phyloP scores from a whole-genome alignment of 2,797 vertebrate species.

The Labroides dimidiatus region DNA sequence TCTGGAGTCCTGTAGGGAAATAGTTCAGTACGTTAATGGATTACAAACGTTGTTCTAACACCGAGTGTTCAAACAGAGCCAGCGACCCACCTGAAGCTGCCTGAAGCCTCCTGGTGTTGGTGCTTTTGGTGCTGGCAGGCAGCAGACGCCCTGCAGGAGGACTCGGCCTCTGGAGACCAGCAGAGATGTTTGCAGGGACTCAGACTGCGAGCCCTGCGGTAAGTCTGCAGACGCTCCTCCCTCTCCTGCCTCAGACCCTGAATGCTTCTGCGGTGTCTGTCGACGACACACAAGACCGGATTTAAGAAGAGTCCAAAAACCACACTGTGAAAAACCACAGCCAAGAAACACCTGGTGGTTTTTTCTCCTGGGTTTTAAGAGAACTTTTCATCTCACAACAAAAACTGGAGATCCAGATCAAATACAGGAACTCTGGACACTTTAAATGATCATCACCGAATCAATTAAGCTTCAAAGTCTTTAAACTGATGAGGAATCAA shows the following conservation, averaged over 20 bases:
- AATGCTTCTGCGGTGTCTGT: conserved; percentile 89
- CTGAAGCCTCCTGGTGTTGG: conserved; percentile 88
- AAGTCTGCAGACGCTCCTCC: conserved; percentile 85
- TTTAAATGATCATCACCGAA: too few species aligned
- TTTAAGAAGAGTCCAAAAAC: too few species aligned
- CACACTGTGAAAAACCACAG: too few species aligned
- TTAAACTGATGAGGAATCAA: too few species aligned
- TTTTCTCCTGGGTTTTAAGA: too few species aligned
- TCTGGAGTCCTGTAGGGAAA: conserved; percentile 23
- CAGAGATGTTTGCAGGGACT: conserved; percentile 88
- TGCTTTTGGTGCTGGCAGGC: conserved; percentile 83
- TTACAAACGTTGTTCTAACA: too few species aligned
- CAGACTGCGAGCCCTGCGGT: conserved; percentile 86
- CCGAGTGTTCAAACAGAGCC: neutral
- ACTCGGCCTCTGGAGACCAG: conserved; percentile 51
- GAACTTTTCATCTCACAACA: too few species aligned
- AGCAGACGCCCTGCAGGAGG: conserved; percentile 50
- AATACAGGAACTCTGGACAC: too few species aligned
- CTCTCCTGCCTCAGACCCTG: conserved; percentile 87
- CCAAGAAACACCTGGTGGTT: too few species aligned
- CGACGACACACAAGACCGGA: neutral
- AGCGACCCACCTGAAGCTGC: conserved; percentile 86
- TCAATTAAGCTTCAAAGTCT: too few species aligned
- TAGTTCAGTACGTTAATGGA: too few species aligned
- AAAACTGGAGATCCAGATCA: too few species aligned